phyloP scores from a whole-genome alignment of 2,888 invertebrate genomes.

The Eristalis tenax region DNA sequence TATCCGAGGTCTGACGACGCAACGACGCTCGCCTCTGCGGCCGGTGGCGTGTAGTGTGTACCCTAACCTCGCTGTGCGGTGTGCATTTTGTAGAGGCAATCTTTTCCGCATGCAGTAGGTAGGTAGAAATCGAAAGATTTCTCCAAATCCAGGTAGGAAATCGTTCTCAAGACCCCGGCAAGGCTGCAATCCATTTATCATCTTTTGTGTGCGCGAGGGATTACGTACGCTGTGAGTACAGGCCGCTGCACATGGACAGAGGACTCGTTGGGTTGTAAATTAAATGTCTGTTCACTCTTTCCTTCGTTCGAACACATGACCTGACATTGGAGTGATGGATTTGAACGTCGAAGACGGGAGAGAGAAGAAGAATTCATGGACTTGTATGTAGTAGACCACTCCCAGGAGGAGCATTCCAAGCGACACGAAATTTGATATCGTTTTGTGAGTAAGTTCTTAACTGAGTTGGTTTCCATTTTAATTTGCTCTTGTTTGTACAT shows the following conservation, averaged over 20 bases:
- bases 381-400: background rate
- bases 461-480: background rate
- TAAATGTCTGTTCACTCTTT: slow-evolving; percentile 47
- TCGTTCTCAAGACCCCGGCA: slow-evolving; percentile 40
- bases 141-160: slow-evolving; percentile 34
- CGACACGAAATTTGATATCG: background rate
- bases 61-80: background rate
- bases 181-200: slow-evolving; percentile 66
- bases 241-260: background rate
- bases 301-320: slow-evolving; percentile 16
- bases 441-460: background rate
- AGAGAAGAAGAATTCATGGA: background rate
- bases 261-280: slow-evolving; percentile 24
- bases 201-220: slow-evolving; percentile 23
- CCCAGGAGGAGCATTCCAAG: background rate
- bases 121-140: background rate
- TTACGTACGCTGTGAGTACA: slow-evolving; percentile 17
- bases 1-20: background rate
- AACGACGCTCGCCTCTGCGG: background rate
- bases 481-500: background rate
- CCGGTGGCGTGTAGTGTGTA: background rate
- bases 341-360: background rate
- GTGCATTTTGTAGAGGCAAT: background rate
- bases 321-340: slow-evolving; percentile 58
- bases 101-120: too few species aligned